These are phyloP conservation scores for Coptotermes formosanus DNA, from an alignment of 1,140 invertebrate genomes.

Conservation along the genomic window DNA sequence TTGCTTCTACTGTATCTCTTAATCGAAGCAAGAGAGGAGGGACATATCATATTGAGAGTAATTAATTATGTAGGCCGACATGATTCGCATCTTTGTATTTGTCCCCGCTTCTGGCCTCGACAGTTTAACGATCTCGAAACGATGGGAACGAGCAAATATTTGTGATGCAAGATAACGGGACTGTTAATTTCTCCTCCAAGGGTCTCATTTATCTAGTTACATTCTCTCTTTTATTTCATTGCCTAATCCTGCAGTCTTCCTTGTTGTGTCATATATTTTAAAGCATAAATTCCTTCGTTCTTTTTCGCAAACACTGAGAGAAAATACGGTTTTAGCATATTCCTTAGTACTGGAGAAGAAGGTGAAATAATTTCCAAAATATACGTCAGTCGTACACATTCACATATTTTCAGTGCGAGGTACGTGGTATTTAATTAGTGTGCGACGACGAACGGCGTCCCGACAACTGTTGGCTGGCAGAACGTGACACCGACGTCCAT, in stretches of 20 bases:
- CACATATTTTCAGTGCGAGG: neutral
- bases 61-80: too few relatives aligned
- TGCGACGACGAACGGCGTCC: neutral
- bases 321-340: neutral
- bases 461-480: neutral
- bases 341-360: neutral
- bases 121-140: too few relatives aligned
- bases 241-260: neutral
- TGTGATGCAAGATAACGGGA: too few relatives aligned
- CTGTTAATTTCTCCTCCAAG: too few relatives aligned
- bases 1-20: too few relatives aligned
- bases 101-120: too few relatives aligned
- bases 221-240: neutral
- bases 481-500: slow-evolving; percentile 12
- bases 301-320: neutral
- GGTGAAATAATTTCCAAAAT: neutral
- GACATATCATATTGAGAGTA: too few relatives aligned
- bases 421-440: slow-evolving; percentile 13
- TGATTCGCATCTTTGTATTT: too few relatives aligned
- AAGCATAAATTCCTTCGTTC: neutral
- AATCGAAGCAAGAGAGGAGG: too few relatives aligned
- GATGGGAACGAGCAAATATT: too few relatives aligned
- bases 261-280: neutral
- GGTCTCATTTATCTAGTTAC: neutral
- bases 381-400: neutral